These are phyloP conservation scores for Pycnonotus jocosus DNA, from an alignment of 2,113 vertebrate species.

Conservation along the genomic window DNA sequence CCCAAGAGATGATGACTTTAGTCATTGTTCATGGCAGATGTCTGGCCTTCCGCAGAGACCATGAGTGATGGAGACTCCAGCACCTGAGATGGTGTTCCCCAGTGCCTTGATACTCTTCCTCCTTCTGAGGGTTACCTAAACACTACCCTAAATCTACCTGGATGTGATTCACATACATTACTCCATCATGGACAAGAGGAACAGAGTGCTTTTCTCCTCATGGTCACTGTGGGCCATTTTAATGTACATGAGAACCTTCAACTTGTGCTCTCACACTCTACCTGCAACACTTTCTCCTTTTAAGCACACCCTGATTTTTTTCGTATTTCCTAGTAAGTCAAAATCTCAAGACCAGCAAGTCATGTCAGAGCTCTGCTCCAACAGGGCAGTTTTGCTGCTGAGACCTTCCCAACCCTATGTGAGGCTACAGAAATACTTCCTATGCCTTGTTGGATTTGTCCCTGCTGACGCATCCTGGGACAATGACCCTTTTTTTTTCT, in stretches of 20 bases:
- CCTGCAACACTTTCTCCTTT: neutral
- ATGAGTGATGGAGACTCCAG: neutral
- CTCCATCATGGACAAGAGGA: neutral
- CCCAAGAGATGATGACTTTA: neutral
- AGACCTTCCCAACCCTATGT: neutral
- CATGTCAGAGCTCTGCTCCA: neutral
- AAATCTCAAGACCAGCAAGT: neutral
- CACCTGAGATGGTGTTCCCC: neutral
- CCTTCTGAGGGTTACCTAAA: neutral
- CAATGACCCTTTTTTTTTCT: neutral
- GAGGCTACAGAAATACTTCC: neutral
- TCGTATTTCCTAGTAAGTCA: neutral
- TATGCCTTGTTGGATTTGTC: neutral
- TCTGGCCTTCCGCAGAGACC: neutral
- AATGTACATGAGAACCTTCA: neutral
- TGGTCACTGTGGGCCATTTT: neutral
- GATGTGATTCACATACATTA: neutral
- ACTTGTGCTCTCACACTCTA: neutral
- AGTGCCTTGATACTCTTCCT: neutral
- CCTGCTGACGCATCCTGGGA: neutral
- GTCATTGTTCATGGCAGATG: neutral
- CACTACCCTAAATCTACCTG: neutral
- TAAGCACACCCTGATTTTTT: neutral
- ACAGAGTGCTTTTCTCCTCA: neutral
- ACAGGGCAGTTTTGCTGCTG: neutral